Conservation (phyloP, 2,797 vertebrate species). For the Allenopithecus nigroviridis region DNA sequence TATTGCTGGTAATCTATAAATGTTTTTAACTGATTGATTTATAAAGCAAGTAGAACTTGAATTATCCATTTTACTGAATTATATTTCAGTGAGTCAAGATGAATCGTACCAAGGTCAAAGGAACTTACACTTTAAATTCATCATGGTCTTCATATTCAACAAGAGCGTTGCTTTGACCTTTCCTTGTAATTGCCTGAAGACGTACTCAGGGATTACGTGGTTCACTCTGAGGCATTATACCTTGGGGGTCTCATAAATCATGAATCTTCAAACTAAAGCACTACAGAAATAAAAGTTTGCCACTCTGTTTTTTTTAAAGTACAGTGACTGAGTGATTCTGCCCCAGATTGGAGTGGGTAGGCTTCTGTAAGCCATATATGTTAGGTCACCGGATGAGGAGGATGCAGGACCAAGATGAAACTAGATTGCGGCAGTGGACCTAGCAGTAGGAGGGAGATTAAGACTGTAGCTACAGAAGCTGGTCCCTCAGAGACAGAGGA, state of each 20-base stretch:
- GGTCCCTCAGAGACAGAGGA: accelerated
- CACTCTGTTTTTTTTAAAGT: not conserved
- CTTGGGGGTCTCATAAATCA: constrained; percentile 46
- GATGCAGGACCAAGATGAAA: not conserved
- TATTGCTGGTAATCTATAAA: not conserved
- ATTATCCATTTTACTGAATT: not conserved
- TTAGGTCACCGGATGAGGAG: not conserved
- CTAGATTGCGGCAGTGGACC: not conserved
- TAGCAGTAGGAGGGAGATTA: not conserved
- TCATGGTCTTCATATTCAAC: constrained; percentile 37
- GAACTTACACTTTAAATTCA: not conserved
- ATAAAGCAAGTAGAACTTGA: not conserved
- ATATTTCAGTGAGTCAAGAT: not conserved
- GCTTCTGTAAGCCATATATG: not conserved
- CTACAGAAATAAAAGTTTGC: not conserved
- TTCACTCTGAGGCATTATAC: constrained; percentile 20
- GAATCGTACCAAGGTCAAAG: not conserved
- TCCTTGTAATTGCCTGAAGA: constrained; percentile 47
- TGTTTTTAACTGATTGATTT: not conserved
- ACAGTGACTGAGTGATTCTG: not conserved
- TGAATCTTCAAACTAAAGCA: not conserved
- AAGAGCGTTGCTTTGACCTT: constrained; percentile 45
- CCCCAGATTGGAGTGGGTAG: not conserved
- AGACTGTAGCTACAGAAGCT: too few relatives aligned
- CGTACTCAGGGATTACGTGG: not conserved